Percentiles rank a stretch among this genome's conserved stretches.
phyloP scores from a whole-genome alignment of 2,888 invertebrate species.

The Chloromyia formosa region DNA sequence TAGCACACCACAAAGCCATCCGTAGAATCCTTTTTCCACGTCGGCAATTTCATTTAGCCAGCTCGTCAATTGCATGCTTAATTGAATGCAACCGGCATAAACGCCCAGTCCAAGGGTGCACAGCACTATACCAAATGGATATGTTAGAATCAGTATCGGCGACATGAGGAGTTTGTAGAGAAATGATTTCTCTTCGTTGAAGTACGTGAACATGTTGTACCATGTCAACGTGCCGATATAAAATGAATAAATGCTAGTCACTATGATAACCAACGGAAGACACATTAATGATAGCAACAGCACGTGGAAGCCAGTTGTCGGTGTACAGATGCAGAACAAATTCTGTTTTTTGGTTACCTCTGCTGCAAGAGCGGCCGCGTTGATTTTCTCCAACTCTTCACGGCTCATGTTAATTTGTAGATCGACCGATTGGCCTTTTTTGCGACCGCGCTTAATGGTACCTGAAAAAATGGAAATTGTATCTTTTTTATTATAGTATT shows the following conservation, averaged over 20 bases:
- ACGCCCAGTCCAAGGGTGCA: conserved; percentile 73
- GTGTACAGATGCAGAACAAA: conserved; percentile 67
- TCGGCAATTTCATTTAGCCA: conserved; percentile 79
- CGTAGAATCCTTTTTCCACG: conserved; percentile 81
- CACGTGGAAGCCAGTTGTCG: conserved; percentile 72
- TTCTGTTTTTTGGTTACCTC: conserved; percentile 69
- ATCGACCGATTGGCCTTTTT: conserved; percentile 77
- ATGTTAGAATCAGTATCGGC: conserved; percentile 73
- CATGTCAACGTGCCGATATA: conserved; percentile 79
- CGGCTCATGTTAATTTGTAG: conserved; percentile 77
- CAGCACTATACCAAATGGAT: conserved; percentile 74
- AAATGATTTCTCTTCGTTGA: conserved; percentile 73
- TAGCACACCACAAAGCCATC: conserved; percentile 76
- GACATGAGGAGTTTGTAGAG: conserved; percentile 71
- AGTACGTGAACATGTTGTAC: conserved; percentile 78
- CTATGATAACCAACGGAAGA: conserved; percentile 72
- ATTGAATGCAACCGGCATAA: conserved; percentile 73
- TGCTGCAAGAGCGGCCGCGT: conserved; percentile 68
- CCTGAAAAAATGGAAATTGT: conserved; percentile 62
- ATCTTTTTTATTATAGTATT: no score
- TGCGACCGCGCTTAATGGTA: conserved; percentile 76
- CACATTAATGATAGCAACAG: conserved; percentile 72
- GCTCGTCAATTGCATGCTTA: conserved; percentile 73
- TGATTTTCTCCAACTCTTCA: conserved; percentile 75
- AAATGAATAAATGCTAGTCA: conserved; percentile 75